Evolutionary conservation across 1,140 invertebrate species (phyloP).

Genomic region (Drosophila dunni): DNA sequence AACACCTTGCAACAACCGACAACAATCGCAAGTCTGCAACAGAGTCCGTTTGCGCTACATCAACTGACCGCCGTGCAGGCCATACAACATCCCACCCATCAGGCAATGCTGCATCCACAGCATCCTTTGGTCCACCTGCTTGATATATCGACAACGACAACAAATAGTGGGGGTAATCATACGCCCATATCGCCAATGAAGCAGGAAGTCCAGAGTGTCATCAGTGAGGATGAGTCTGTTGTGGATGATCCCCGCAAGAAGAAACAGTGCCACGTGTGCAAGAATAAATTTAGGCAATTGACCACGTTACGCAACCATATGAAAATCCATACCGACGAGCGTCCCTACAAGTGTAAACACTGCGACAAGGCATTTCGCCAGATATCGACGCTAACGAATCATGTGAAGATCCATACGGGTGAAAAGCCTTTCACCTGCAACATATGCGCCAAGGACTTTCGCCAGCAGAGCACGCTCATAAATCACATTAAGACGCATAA

Average conservation of each 20-base stretch:
- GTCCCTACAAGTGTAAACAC: constrained; percentile 83
- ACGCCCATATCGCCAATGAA: constrained; percentile 78
- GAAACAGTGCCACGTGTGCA: constrained; percentile 84
- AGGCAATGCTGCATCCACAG: constrained; percentile 81
- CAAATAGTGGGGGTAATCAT: constrained; percentile 70
- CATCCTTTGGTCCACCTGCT: constrained; percentile 79
- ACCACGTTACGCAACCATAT: constrained; percentile 84
- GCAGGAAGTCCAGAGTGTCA: constrained; percentile 76
- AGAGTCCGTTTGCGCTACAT: constrained; percentile 75
- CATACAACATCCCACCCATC: constrained; percentile 82
- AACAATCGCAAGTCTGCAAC: constrained; percentile 72
- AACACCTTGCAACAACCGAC: constrained; percentile 70
- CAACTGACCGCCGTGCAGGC: constrained; percentile 81
- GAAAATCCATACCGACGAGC: constrained; percentile 84
- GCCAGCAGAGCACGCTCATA: constrained; percentile 82
- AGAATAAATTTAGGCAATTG: constrained; percentile 84
- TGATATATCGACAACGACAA: constrained; percentile 77
- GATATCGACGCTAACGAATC: constrained; percentile 82
- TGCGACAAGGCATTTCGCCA: constrained; percentile 83
- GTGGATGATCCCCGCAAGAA: constrained; percentile 82
- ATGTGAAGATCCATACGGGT: constrained; percentile 84
- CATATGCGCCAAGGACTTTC: constrained; percentile 83
- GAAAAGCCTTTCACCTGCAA: constrained; percentile 84
- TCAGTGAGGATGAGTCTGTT: constrained; percentile 74
- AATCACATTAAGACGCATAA: constrained; percentile 84